phyloP scores from a whole-genome alignment of 2,797 vertebrate species.

The Coracias cyanogaster region DNA sequence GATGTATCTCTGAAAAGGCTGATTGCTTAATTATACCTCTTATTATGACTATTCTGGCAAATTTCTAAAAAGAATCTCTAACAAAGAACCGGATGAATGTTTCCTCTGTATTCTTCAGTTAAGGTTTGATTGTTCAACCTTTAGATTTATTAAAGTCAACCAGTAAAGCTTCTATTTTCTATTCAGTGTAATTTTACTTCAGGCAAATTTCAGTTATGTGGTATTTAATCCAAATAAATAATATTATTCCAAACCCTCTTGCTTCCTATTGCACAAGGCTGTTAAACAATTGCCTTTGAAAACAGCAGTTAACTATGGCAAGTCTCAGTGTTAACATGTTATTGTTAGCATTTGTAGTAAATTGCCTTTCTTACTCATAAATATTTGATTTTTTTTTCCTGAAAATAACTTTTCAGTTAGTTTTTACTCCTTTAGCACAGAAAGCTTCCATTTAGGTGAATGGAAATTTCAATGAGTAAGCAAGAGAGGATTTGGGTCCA shows the following conservation, averaged over 20 bases:
- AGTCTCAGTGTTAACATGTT: slow-evolving; percentile 6
- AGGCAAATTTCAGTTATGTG: slow-evolving; percentile 70
- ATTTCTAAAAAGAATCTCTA: slow-evolving; percentile 56
- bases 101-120: slow-evolving; percentile 70
- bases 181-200: slow-evolving; percentile 71
- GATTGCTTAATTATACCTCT: slow-evolving; percentile 70
- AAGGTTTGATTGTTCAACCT: slow-evolving; percentile 60
- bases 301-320: not conserved
- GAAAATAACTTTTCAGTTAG: not conserved
- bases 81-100: slow-evolving; percentile 77
- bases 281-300: slow-evolving; percentile 61
- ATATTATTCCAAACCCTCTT: slow-evolving; percentile 62
- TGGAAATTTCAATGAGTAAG: not conserved
- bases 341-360: slow-evolving; percentile 23
- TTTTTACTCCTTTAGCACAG: not conserved
- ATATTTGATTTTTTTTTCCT: not conserved
- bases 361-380: slow-evolving; percentile 19
- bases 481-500: not conserved
- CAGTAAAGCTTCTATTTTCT: slow-evolving; percentile 57
- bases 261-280: slow-evolving; percentile 72
- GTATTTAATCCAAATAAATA: slow-evolving; percentile 74
- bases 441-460: not conserved
- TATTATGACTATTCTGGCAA: slow-evolving; percentile 70
- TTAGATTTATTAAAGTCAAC: slow-evolving; percentile 65
- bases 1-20: slow-evolving; percentile 49